phyloP scores from a whole-genome alignment of 2,888 invertebrate genomes.

The Lamellibrachia satsuma region DNA sequence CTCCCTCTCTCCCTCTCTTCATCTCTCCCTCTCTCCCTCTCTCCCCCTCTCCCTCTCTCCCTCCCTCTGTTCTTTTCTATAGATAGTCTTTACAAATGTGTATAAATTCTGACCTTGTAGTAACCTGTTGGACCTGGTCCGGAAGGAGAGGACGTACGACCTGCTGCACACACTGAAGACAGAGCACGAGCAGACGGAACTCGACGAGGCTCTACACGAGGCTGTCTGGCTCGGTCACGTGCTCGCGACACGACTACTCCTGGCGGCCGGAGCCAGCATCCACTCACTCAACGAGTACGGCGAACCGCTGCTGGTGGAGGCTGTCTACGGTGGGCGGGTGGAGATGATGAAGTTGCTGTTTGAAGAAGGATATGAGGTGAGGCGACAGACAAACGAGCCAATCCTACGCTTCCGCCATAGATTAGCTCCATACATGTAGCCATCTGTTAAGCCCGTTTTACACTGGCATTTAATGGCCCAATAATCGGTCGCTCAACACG shows the following conservation, averaged over 20 bases:
- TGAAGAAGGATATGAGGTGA: slow-evolving; percentile 21
- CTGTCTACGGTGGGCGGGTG: slow-evolving; percentile 29
- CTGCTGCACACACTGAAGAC: not conserved
- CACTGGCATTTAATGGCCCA: too few species aligned
- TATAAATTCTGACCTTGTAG: not conserved
- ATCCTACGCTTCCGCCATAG: too few species aligned
- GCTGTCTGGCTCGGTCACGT: slow-evolving; percentile 29
- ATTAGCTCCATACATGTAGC: too few species aligned
- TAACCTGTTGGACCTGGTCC: not conserved
- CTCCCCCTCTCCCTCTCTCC: not conserved
- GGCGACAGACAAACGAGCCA: not conserved
- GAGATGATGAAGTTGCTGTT: slow-evolving; percentile 27
- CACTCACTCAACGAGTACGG: slow-evolving; percentile 23
- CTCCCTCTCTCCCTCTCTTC: not conserved
- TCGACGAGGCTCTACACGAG: slow-evolving; percentile 28
- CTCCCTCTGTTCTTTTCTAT: not conserved
- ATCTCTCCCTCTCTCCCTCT: not conserved
- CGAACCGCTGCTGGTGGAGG: slow-evolving; percentile 28
- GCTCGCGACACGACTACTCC: slow-evolving; percentile 18
- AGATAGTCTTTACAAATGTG: not conserved
- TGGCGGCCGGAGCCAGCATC: slow-evolving; percentile 27
- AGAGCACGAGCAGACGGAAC: slow-evolving; percentile 17
- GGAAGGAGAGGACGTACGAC: not conserved
- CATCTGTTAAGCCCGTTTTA: too few species aligned
- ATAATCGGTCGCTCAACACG: too few species aligned